These are phyloP conservation scores for Ardeotis arabs DNA, from an alignment of 2,113 vertebrate genomes.

Conservation along the genomic window DNA sequence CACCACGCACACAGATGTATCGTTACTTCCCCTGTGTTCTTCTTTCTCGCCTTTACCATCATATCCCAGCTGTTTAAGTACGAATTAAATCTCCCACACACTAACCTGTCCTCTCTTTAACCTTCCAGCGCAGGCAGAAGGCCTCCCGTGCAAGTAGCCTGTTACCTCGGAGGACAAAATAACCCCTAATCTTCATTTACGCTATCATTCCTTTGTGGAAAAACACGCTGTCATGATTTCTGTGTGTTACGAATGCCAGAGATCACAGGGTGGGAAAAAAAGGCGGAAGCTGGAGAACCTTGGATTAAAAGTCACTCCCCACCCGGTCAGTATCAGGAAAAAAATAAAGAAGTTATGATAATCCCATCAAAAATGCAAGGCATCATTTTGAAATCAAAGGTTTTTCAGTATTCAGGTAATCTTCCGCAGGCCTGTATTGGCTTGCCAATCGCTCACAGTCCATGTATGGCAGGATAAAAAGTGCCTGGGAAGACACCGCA, in stretches of 20 bases:
- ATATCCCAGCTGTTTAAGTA: neutral
- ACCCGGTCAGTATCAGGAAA: neutral
- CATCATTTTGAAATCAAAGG: neutral
- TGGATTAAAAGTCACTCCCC: constrained; percentile 10
- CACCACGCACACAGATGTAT: neutral
- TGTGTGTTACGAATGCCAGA: constrained; percentile 9
- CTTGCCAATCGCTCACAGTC: neutral
- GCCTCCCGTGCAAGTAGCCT: neutral
- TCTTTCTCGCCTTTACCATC: neutral
- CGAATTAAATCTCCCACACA: constrained; percentile 39
- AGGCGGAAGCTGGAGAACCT: neutral
- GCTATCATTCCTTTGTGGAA: neutral
- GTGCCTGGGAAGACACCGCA: neutral
- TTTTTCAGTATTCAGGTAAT: neutral
- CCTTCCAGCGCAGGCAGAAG: neutral
- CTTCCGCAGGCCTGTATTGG: neutral
- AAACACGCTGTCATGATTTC: neutral
- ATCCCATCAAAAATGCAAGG: constrained; percentile 24
- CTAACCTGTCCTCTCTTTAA: constrained; percentile 43
- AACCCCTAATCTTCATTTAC: constrained; percentile 35
- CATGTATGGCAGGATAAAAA: neutral
- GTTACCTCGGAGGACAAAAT: neutral
- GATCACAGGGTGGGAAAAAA: neutral
- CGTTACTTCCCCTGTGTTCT: neutral
- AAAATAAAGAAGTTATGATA: neutral